Percentiles rank a stretch among this genome's conserved stretches.
Conservation (phyloP, 2,888 invertebrate genomes). For the Oligia strigilis region DNA sequence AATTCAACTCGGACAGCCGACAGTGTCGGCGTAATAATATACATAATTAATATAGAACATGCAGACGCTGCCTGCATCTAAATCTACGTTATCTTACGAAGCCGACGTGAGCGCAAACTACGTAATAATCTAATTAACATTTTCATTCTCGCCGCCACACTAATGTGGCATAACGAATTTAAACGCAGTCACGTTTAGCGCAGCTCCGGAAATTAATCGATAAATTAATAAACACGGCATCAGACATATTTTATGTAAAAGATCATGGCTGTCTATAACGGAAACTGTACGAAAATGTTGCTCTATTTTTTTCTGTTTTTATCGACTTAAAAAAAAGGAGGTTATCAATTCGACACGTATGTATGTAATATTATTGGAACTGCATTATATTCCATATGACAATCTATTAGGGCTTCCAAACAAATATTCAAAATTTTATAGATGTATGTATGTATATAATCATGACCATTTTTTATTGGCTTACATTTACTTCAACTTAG, state of each 20-base stretch:
- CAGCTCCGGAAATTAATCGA: constrained; percentile 52
- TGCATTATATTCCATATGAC: too few relatives aligned
- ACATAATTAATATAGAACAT: constrained; percentile 17
- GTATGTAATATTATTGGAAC: too few relatives aligned
- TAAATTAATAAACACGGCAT: constrained; percentile 51
- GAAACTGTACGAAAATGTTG: constrained; percentile 19
- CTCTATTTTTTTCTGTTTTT: constrained; percentile 14
- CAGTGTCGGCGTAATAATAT: constrained; percentile 31
- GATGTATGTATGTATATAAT: too few relatives aligned
- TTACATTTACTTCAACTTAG: too few relatives aligned
- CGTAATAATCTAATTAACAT: constrained; percentile 56
- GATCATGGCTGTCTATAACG: constrained; percentile 11
- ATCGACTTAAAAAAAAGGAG: too few relatives aligned
- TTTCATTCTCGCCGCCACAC: constrained; percentile 37
- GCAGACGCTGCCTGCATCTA: constrained; percentile 45
- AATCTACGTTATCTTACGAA: constrained; percentile 51
- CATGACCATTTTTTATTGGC: too few relatives aligned
- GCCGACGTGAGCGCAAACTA: constrained; percentile 23
- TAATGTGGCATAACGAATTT: constrained; percentile 36
- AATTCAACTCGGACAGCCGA: constrained; percentile 43
- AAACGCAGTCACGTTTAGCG: constrained; percentile 34
- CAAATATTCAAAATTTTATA: too few relatives aligned
- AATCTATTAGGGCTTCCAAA: too few relatives aligned
- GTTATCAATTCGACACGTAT: too few relatives aligned
- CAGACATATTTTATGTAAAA: constrained; percentile 21